These are phyloP conservation scores for Pseudomugil tenellus DNA, from an alignment of 2,797 vertebrate species.

Conservation along the genomic window DNA sequence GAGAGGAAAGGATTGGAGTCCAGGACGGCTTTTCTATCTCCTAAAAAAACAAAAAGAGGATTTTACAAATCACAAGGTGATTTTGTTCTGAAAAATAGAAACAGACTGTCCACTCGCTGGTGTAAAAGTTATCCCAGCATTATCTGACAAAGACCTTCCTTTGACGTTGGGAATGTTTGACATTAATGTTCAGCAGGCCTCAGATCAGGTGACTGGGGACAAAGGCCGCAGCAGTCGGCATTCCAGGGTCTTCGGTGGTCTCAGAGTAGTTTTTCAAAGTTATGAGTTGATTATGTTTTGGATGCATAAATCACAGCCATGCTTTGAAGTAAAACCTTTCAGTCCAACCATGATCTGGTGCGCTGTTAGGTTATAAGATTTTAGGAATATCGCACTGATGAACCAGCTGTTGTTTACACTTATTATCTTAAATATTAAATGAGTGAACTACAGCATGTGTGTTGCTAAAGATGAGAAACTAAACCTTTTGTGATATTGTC, in stretches of 20 bases:
- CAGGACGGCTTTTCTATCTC: slow-evolving; percentile 51
- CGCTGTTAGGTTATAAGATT: background rate
- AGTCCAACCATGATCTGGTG: background rate
- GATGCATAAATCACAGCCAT: no score
- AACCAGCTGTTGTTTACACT: background rate
- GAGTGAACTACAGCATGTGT: background rate
- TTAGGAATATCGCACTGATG: background rate
- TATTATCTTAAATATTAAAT: slow-evolving; percentile 5
- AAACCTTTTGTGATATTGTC: background rate
- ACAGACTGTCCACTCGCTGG: background rate
- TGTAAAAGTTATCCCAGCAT: background rate
- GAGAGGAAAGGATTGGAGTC: slow-evolving; percentile 82
- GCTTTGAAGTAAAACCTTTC: no score
- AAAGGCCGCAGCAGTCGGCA: background rate
- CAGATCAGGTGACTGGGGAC: background rate
- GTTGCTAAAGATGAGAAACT: background rate
- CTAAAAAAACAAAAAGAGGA: slow-evolving; percentile 31
- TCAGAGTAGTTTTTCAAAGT: background rate
- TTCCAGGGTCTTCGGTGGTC: background rate
- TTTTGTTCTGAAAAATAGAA: background rate
- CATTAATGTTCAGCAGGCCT: background rate
- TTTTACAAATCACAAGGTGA: background rate
- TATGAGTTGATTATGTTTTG: background rate
- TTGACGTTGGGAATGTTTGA: background rate
- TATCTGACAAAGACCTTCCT: background rate